Base-by-base conservation (phyloP, 2,797 vertebrate species). In the Muraenolepis orangiensis region DNA sequence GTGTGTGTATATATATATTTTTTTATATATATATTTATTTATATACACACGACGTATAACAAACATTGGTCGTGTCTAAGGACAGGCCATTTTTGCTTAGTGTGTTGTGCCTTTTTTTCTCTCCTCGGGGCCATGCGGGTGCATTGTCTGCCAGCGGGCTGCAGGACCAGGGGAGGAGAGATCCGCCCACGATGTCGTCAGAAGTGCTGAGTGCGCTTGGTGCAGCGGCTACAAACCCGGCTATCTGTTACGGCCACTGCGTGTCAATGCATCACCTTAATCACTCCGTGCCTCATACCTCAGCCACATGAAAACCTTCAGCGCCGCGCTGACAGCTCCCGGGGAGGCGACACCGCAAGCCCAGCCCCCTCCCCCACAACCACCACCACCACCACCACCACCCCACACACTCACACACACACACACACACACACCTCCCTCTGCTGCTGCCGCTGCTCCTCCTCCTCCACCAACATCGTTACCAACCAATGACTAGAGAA, bases 211-310 rank as follows among this genome's bases (percentile, higher is more conserved):
- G 82, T 88, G 82, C 51, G 87, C 86, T 74, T 73, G 76, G 80
- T 85, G 76, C 76, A 80, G 32, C 70, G 81, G 86, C 78, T 67
- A 71, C 69, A 76, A 82, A 82, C 81, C 80, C 82, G 85, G 86
- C 72, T 81, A 64, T 64, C 77, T 83, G 89, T 85, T 88, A 80
- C 77, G 83, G 81, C 84, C 85, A 78, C 80, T 78, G 79, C 29
- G 81, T 78, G 81, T 84, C 85, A 84, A 85, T 90, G 88, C 82
- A 86, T 92, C 91, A 91, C 90, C 89, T 91, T 91, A 89, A 92
- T 91, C 83, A 84, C 86, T 81, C 84, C 85, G 74, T 57, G 83
- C 87, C 81, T 91, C 88, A 79, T 81, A 88, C 87, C 83, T 87
- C 78, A 82, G 81, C 79, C 29, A 77, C 81, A 68, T 72, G 86